These are phyloP conservation scores for Rhizoglyphus robini DNA, from an alignment of 1,140 invertebrate species.

Conservation along the genomic window DNA sequence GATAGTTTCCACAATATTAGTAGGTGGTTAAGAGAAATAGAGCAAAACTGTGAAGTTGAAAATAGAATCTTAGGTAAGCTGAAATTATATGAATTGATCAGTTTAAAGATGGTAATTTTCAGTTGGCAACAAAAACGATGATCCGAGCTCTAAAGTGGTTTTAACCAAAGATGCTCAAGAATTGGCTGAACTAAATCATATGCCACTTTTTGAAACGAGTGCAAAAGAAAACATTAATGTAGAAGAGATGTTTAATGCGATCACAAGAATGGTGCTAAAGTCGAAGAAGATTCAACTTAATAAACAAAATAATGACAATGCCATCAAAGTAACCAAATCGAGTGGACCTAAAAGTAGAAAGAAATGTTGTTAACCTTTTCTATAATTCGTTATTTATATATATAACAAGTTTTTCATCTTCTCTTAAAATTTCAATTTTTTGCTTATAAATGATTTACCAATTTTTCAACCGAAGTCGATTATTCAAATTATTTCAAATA, in stretches of 20 bases:
- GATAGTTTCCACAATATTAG: constrained; percentile 99
- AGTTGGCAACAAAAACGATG: constrained; percentile 99
- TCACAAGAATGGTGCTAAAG: constrained; percentile 52
- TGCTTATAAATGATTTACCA: too few relatives aligned
- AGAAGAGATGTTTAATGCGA: constrained; percentile 74
- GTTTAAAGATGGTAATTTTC: constrained; percentile 31
- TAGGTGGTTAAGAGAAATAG: constrained; percentile 80
- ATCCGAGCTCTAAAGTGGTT: constrained; percentile 89
- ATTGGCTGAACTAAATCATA: constrained; percentile 92
- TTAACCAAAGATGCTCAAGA: constrained; percentile 89
- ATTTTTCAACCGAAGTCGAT: too few relatives aligned
- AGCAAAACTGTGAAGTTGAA: constrained; percentile 98
- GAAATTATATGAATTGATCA: not conserved
- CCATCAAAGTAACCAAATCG: constrained; percentile 14
- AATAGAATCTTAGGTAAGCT: constrained; percentile 83
- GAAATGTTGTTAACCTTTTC: constrained; percentile 19
- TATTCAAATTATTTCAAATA: too few relatives aligned
- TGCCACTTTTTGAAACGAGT: constrained; percentile 93
- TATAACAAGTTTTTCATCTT: not conserved
- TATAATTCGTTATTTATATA: not conserved
- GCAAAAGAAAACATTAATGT: constrained; percentile 99
- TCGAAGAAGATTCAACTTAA: constrained; percentile 37
- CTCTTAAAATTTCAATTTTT: not conserved
- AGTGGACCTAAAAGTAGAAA: not conserved
- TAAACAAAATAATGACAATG: constrained; percentile 13